Evolutionary conservation across 37 sponge, comb jelly and placozoan species (phyloP).

Genomic region (Eunapius fragilis): DNA sequence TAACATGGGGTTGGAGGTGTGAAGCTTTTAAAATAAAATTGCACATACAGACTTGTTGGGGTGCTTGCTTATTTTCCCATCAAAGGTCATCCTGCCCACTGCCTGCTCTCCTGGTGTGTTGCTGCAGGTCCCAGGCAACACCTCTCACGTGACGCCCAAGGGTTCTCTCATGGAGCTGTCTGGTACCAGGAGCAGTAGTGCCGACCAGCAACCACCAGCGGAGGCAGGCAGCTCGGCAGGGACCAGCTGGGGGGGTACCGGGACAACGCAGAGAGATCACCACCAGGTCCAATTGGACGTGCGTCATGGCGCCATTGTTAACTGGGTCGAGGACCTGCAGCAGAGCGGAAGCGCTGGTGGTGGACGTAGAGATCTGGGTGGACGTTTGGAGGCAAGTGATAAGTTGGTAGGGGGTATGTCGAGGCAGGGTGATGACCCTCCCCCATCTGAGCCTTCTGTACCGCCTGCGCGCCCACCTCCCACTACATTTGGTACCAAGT

Average conservation of each 20-base stretch:
- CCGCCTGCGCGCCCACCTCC: neutral
- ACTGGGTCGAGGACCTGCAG: neutral
- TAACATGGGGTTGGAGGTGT: neutral
- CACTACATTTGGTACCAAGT: neutral
- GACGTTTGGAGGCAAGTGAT: neutral
- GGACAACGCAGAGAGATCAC: neutral
- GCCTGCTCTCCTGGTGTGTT: slow-evolving; percentile 76
- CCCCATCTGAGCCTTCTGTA: neutral
- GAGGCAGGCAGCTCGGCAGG: neutral
- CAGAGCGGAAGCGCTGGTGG: neutral
- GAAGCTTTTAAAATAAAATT: neutral
- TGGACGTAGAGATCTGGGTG: neutral
- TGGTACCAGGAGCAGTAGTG: neutral
- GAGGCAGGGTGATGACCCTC: too few species aligned
- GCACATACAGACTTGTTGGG: neutral
- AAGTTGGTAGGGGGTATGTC: too few species aligned
- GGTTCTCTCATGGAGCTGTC: neutral
- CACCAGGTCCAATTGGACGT: neutral
- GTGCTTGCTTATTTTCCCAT: neutral
- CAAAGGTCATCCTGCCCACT: slow-evolving; percentile 8
- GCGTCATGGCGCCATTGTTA: neutral
- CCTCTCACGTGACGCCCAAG: neutral
- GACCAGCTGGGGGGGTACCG: neutral
- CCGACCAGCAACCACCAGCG: neutral
- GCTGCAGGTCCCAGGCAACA: slow-evolving; percentile 57